Base-by-base conservation (phyloP, 2,797 vertebrate species). In the Danio tinwini region DNA sequence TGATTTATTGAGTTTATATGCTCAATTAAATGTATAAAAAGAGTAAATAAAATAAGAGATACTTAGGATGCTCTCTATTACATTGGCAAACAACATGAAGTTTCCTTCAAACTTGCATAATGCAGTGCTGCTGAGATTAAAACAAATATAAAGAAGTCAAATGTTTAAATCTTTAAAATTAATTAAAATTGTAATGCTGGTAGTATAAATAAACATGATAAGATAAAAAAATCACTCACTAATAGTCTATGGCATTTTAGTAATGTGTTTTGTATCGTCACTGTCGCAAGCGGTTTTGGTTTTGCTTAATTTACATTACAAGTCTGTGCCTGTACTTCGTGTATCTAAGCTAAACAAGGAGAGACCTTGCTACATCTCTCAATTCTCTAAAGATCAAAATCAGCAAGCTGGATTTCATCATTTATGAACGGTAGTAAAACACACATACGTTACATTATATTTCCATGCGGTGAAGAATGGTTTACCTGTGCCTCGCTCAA, bases 321-420 rank as follows among this genome's bases (percentile, higher is more conserved):
- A 49, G 63, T 45, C 53, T 3, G 74, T 67, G 52, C 21, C 52
- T 76, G 74, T 67, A 9, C 14, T 47, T 55, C 44, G 56, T 17
- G 12, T 52, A 5, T 19, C 40, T 47, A 47, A 12, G 42, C 45
- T 11, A 59, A 21, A 70, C 65, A 61, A 70, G 40, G n/a, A 69
- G 42, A 49, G 44, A 39, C 13, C 3, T 13, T 67, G 14, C 62
- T 12, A 58, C 2, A 7, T 44, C 52, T 56, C 5, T 17, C 11
- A 16, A 52, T 13, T 61, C 55, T 61, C n/a, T 45, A 49, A 7
- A 19, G 42, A 67, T 17, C 40, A 37, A 45, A 47, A 37, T 19
- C 9, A 19, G 52, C 37, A 71, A 7, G 19, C 8, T 40, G 8
- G 11, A 47, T 29, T 21, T 39, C 3, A 49, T 16, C 21, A 16